Evolutionary conservation across 2,888 invertebrate genomes (phyloP).

Genomic region (Tromatobia lineatoria): DNA sequence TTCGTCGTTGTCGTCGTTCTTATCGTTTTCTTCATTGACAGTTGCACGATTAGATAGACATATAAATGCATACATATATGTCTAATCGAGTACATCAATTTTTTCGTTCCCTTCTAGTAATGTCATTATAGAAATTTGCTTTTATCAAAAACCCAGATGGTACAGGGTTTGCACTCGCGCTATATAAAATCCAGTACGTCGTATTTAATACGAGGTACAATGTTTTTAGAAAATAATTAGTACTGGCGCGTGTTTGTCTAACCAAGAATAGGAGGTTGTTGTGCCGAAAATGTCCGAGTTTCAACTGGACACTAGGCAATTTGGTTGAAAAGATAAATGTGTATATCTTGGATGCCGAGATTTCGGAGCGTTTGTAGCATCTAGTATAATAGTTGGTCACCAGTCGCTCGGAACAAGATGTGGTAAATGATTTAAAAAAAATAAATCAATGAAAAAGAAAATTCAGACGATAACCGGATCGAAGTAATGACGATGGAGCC

Average conservation of each 20-base stretch:
- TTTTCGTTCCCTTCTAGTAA: not conserved
- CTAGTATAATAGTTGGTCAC: constrained; percentile 30
- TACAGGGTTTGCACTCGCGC: constrained; percentile 30
- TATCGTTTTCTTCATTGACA: constrained; percentile 38
- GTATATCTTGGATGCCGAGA: constrained; percentile 26
- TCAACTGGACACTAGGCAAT: not conserved
- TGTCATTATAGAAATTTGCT: constrained; percentile 4
- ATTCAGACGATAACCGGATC: constrained; percentile 1
- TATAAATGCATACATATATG: constrained; percentile 1
- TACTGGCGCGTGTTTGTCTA: constrained; percentile 20
- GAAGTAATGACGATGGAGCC: constrained; percentile 49
- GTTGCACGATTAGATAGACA: not conserved
- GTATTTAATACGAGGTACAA: constrained; percentile 58
- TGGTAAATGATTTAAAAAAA: constrained; percentile 26
- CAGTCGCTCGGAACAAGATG: constrained; percentile 7
- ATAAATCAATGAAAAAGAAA: constrained; percentile 4
- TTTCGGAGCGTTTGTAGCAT: constrained; percentile 23
- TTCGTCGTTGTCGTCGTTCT: constrained; percentile 36
- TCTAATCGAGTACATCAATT: not conserved
- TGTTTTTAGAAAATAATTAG: constrained; percentile 5
- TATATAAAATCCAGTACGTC: constrained; percentile 4
- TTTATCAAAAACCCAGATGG: constrained; percentile 22
- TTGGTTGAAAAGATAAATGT: constrained; percentile 12
- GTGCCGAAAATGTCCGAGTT: not conserved
- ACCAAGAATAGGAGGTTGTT: constrained; percentile 8